A percentile compares a stretch with the other conserved stretches of the same genome.
Conservation (phyloP, 2,888 invertebrate species). For the Gortyna flavago region DNA sequence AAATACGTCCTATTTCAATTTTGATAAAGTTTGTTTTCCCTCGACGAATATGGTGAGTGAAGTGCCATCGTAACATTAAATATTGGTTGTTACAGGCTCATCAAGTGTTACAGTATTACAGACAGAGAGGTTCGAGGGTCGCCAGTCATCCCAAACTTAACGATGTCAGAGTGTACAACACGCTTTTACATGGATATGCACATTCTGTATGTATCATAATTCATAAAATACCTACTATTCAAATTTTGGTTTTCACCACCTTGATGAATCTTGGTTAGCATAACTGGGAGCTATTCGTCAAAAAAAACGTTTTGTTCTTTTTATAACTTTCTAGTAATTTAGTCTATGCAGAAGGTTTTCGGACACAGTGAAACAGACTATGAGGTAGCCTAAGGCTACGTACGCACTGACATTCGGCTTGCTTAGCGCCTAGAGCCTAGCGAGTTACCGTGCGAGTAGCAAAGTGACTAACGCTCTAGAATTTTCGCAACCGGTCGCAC, state of each 20-base stretch:
- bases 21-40: not conserved
- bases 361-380: not conserved
- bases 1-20: not conserved
- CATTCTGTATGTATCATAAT: conserved; percentile 82
- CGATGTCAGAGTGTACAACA: conserved; percentile 91
- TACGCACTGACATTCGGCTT: too few species aligned
- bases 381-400: too few species aligned
- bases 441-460: too few species aligned
- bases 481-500: too few species aligned
- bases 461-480: too few species aligned
- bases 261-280: not conserved
- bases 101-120: conserved; percentile 85
- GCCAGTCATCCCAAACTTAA: conserved; percentile 79
- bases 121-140: conserved; percentile 73
- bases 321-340: not conserved
- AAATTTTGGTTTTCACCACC: not conserved
- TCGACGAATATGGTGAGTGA: not conserved
- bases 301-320: not conserved
- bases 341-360: not conserved
- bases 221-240: not conserved
- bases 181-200: conserved; percentile 93
- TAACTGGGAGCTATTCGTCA: not conserved
- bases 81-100: conserved; percentile 76
- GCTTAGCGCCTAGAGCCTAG: too few species aligned
- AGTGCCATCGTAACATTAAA: not conserved